A percentile compares a stretch with the other conserved stretches of the same genome.
These are phyloP conservation scores for Tympanoctomys barrerae DNA, from an alignment of 2,797 vertebrate genomes.

Conservation along the genomic window DNA sequence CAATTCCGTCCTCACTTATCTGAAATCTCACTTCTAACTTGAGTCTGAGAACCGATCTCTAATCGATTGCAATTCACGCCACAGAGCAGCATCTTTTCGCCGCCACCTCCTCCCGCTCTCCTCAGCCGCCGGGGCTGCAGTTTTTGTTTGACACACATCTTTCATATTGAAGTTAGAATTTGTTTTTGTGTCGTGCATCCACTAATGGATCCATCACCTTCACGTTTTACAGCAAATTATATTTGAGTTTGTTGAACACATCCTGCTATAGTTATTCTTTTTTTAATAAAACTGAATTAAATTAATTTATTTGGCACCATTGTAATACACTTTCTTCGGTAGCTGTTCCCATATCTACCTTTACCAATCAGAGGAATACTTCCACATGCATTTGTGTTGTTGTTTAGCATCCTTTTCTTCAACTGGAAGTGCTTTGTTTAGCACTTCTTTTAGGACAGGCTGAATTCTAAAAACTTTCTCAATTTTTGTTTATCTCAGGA, in stretches of 20 bases:
- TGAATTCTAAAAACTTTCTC: background rate
- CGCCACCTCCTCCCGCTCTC: too few relatives aligned
- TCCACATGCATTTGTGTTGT: background rate
- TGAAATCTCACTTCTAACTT: too few relatives aligned
- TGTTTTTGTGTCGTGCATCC: background rate
- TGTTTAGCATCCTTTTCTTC: background rate
- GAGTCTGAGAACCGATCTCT: too few relatives aligned
- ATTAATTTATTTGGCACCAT: background rate
- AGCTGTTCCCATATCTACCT: background rate
- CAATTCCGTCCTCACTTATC: too few relatives aligned
- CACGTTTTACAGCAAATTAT: background rate
- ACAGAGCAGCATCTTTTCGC: too few relatives aligned
- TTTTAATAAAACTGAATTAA: too few relatives aligned
- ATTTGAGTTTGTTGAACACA: too few relatives aligned
- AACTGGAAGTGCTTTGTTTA: background rate
- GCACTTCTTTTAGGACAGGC: background rate
- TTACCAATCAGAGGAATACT: background rate
- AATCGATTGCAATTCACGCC: too few relatives aligned
- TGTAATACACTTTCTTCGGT: background rate
- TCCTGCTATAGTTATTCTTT: background rate
- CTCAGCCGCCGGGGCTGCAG: too few relatives aligned
- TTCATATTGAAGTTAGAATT: background rate
- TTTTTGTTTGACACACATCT: background rate
- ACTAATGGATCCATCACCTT: background rate
- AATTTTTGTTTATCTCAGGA: background rate